Evolutionary conservation across 2,113 vertebrate species (phyloP).

Genomic region (Corythaixoides concolor): DNA sequence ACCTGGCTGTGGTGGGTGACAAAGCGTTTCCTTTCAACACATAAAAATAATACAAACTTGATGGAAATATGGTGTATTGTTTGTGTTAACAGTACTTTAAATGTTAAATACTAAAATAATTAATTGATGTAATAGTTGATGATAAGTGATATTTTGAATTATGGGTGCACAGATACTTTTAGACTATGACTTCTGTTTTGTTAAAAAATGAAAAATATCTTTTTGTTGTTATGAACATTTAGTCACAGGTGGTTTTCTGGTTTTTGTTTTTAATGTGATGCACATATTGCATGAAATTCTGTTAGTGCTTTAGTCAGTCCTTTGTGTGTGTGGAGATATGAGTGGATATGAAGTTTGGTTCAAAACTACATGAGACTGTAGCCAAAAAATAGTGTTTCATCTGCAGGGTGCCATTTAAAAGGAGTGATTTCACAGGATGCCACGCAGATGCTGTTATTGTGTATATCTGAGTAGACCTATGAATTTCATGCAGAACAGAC

Average conservation of each 20-base stretch:
- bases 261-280: background rate
- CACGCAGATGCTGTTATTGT: conserved; percentile 46
- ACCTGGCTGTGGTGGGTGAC: background rate
- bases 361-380: background rate
- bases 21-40: background rate
- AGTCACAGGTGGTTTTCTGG: background rate
- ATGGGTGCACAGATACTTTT: background rate
- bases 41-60: background rate
- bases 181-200: background rate
- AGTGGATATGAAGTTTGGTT: background rate
- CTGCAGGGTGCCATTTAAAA: conserved; percentile 40
- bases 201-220: background rate
- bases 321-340: background rate
- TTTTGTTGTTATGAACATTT: background rate
- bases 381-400: conserved; percentile 50
- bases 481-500: background rate
- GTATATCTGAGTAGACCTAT: conserved; percentile 34
- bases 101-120: background rate
- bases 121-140: background rate
- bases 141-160: background rate
- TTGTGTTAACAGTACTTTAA: background rate
- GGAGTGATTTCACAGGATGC: conserved; percentile 43
- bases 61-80: background rate
- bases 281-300: background rate
- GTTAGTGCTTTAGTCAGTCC: background rate